Evolutionary conservation across 1,140 invertebrate genomes (phyloP).

Genomic region (Mercenaria mercenaria): DNA sequence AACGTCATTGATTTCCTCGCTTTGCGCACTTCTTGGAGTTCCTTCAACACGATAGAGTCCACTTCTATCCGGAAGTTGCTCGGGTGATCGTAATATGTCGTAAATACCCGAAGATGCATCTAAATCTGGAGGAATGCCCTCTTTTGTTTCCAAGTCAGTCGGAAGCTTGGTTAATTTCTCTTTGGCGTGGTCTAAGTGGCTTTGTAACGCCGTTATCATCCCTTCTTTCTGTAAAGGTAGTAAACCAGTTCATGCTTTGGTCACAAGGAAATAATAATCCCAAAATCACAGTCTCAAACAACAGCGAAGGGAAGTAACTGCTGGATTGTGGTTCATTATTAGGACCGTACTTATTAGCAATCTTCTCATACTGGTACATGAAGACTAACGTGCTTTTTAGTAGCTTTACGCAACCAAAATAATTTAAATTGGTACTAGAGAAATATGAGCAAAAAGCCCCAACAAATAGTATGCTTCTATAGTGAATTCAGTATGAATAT

Average conservation of each 20-base stretch:
- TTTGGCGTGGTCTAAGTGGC: conserved; percentile 49
- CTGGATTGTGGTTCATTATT: no score
- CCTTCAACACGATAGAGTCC: conserved; percentile 21
- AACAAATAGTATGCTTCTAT: no score
- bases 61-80: conserved; percentile 16
- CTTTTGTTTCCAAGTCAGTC: not conserved
- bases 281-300: not conserved
- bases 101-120: conserved; percentile 36
- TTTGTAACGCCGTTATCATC: conserved; percentile 30
- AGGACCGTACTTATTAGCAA: no score
- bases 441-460: no score
- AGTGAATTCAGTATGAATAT: no score
- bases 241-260: no score
- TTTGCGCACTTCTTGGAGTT: not conserved
- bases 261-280: not conserved
- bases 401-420: no score
- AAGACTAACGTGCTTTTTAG: no score
- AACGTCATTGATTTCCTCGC: not conserved
- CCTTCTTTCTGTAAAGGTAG: conserved; percentile 52
- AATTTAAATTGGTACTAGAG: no score
- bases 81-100: conserved; percentile 16
- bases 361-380: no score
- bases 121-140: conserved; percentile 10
- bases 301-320: not conserved
- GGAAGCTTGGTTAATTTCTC: conserved; percentile 37